phyloP scores from a whole-genome alignment of 2,797 vertebrate species.

The Echiichthys vipera region DNA sequence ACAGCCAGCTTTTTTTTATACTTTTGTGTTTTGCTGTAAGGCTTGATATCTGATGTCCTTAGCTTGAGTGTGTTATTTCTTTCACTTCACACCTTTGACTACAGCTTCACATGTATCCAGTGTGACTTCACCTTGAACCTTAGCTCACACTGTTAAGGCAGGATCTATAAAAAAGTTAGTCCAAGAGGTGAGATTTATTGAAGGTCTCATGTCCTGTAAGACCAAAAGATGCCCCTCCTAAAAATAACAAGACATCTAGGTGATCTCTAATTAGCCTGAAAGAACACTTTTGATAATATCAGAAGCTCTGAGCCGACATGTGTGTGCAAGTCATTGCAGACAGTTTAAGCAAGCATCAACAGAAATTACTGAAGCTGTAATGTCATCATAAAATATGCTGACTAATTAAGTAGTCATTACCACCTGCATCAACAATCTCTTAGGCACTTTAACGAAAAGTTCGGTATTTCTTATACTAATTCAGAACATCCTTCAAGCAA shows the following conservation, averaged over 20 bases:
- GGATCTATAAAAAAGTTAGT: slow-evolving; percentile 23
- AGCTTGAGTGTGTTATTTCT: slow-evolving; percentile 35
- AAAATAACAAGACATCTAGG: slow-evolving; percentile 15
- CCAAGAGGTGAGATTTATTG: slow-evolving; percentile 20
- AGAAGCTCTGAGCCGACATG: slow-evolving; percentile 18
- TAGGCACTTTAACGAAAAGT: slow-evolving; percentile 36
- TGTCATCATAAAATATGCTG: slow-evolving; percentile 75
- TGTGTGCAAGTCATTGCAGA: slow-evolving; percentile 34
- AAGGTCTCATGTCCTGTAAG: slow-evolving; percentile 3
- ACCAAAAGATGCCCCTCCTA: background rate
- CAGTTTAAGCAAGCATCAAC: slow-evolving; percentile 53
- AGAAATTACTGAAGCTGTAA: slow-evolving; percentile 65
- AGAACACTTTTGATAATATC: slow-evolving; percentile 9
- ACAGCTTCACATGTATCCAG: slow-evolving; percentile 27
- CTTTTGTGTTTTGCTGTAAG: slow-evolving; percentile 48
- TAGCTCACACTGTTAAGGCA: slow-evolving; percentile 14
- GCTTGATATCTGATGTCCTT: slow-evolving; percentile 46
- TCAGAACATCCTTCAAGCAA: slow-evolving; percentile 26
- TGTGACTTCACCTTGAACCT: slow-evolving; percentile 45
- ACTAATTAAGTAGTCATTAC: slow-evolving; percentile 68
- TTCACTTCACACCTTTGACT: slow-evolving; percentile 40
- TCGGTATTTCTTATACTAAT: slow-evolving; percentile 44
- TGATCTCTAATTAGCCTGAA: slow-evolving; percentile 34
- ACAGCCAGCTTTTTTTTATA: slow-evolving; percentile 3
- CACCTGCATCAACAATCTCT: slow-evolving; percentile 33